Conservation (phyloP, 2,113 vertebrate genomes). For the Apteryx owenii region DNA sequence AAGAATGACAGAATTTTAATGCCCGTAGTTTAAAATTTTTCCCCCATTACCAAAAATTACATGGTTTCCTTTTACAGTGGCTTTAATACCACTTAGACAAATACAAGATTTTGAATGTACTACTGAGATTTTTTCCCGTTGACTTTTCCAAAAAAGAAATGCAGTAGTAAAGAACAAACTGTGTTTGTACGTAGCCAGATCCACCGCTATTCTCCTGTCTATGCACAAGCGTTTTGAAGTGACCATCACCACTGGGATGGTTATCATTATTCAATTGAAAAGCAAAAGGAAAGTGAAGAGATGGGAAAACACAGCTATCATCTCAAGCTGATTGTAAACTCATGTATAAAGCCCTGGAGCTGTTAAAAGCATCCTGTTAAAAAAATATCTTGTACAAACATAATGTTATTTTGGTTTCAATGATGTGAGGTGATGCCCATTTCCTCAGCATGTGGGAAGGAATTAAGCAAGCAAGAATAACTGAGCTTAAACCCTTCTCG, state of each 20-base stretch:
- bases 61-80: background rate
- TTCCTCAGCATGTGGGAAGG: background rate
- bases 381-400: background rate
- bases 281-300: background rate
- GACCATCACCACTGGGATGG: background rate
- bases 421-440: background rate
- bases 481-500: background rate
- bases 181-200: background rate
- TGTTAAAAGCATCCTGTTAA: background rate
- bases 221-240: background rate
- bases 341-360: background rate
- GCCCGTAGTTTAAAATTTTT: background rate
- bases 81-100: background rate
- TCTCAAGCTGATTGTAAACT: background rate
- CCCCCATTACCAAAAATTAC: background rate
- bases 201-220: background rate
- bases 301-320: background rate
- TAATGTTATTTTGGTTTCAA: background rate
- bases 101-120: background rate
- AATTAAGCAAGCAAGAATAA: background rate
- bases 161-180: background rate
- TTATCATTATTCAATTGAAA: background rate
- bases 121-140: background rate
- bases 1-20: background rate
- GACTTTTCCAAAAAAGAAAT: background rate